Percentiles rank a stretch among this genome's conserved stretches.
These are phyloP conservation scores for Elanus axillaris DNA, from an alignment of 2,113 vertebrate species.

Conservation along the genomic window DNA sequence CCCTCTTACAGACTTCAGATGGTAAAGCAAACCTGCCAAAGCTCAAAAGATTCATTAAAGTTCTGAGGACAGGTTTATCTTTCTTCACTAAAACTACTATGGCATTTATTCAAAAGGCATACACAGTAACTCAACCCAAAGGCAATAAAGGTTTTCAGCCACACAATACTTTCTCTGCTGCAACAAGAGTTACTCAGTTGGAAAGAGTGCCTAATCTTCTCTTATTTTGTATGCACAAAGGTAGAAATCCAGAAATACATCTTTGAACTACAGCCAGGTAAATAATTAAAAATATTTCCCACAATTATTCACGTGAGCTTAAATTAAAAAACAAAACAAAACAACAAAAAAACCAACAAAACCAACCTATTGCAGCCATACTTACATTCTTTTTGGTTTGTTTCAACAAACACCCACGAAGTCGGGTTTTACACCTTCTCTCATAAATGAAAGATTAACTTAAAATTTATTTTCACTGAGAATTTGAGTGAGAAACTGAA, in stretches of 20 bases:
- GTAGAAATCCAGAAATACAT: neutral
- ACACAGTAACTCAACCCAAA: neutral
- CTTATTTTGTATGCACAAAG: neutral
- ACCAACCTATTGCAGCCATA: neutral
- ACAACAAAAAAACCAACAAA: too few species aligned
- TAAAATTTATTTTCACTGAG: neutral
- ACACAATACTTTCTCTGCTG: neutral
- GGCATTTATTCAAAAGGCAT: neutral
- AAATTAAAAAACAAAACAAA: neutral
- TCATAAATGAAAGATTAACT: neutral
- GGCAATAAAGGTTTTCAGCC: neutral
- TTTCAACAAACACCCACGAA: neutral
- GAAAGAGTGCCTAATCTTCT: neutral
- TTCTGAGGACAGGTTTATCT: neutral
- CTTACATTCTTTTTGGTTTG: neutral
- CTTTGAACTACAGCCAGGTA: neutral
- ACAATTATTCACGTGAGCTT: neutral
- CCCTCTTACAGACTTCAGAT: neutral
- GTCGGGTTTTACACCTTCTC: neutral
- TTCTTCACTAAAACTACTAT: neutral
- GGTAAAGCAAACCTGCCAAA: neutral
- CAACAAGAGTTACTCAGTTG: neutral
- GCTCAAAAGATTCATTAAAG: neutral
- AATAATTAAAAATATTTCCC: neutral
- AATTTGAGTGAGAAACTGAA: neutral